Evolutionary conservation across 2,797 vertebrate genomes (phyloP).

Genomic region (Coregonus sp.): DNA sequence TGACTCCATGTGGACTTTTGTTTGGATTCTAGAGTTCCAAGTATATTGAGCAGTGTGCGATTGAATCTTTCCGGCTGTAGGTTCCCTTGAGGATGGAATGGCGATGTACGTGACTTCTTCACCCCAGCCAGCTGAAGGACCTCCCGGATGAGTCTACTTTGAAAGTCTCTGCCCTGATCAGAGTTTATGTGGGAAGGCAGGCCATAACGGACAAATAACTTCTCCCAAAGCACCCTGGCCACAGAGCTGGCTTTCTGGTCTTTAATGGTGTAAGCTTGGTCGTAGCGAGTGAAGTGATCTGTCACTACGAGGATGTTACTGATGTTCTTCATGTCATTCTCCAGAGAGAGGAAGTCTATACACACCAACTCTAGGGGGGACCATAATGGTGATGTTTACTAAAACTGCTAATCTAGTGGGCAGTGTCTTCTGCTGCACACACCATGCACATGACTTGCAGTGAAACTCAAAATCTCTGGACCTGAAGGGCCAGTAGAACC

Average conservation of each 20-base stretch:
- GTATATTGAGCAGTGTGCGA: slow-evolving; percentile 1
- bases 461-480: background rate
- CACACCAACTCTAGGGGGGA: slow-evolving; percentile 12
- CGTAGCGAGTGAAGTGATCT: slow-evolving; percentile 14
- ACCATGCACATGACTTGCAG: slow-evolving; percentile 1
- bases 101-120: background rate
- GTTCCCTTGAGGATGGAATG: slow-evolving; percentile 7
- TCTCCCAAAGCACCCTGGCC: background rate
- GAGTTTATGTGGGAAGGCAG: background rate
- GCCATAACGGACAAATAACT: slow-evolving; percentile 6
- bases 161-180: background rate
- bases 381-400: background rate
- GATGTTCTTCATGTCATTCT: slow-evolving; percentile 4
- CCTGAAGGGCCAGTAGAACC: slow-evolving; percentile 20
- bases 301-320: slow-evolving; percentile 14
- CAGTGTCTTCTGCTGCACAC: background rate
- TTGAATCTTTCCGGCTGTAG: slow-evolving; percentile 14
- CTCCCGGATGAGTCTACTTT: slow-evolving; percentile 7
- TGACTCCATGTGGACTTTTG: slow-evolving; percentile 11
- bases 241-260: slow-evolving; percentile 4
- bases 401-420: background rate
- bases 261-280: slow-evolving; percentile 7
- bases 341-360: slow-evolving; percentile 19
- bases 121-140: background rate
- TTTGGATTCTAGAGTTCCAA: background rate